phyloP scores from a whole-genome alignment of 2,797 vertebrate genomes.

The Sphaeramia orbicularis region DNA sequence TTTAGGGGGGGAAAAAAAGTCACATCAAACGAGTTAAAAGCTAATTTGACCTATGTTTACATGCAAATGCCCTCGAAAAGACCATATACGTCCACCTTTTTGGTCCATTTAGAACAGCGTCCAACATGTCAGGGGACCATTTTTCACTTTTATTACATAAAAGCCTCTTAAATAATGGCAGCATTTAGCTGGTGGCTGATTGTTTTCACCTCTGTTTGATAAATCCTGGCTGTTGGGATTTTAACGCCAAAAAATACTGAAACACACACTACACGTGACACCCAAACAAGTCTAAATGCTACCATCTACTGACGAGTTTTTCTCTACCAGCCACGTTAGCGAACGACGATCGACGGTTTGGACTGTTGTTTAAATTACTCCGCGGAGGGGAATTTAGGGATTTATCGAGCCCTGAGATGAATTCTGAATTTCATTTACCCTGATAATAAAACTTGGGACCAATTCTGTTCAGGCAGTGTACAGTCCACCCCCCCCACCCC shows the following conservation, averaged over 20 bases:
- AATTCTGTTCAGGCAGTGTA: constrained; percentile 41
- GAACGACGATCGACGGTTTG: neutral
- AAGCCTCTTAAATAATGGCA: neutral
- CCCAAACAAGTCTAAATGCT: constrained; percentile 8
- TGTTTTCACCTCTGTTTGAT: neutral
- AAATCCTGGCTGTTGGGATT: constrained; percentile 4
- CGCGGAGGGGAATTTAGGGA: constrained; percentile 23
- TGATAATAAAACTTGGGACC: constrained; percentile 30
- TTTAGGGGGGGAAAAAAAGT: neutral
- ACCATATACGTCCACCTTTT: neutral
- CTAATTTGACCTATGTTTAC: neutral
- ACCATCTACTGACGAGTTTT: constrained; percentile 8
- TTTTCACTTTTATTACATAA: neutral
- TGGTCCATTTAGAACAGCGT: neutral
- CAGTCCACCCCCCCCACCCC: constrained; percentile 16
- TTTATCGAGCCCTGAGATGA: constrained; percentile 38
- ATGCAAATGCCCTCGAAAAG: neutral
- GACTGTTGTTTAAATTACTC: constrained; percentile 9
- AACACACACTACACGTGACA: constrained; percentile 6
- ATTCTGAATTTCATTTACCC: constrained; percentile 27
- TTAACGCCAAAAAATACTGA: neutral
- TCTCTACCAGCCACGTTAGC: constrained; percentile 1
- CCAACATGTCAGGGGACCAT: neutral
- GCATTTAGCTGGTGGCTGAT: neutral
- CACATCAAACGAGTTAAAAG: neutral